A percentile compares a stretch with the other conserved stretches of the same genome.
Conservation (phyloP, 2,888 invertebrate genomes). For the Hirtodrosophila duncani region DNA sequence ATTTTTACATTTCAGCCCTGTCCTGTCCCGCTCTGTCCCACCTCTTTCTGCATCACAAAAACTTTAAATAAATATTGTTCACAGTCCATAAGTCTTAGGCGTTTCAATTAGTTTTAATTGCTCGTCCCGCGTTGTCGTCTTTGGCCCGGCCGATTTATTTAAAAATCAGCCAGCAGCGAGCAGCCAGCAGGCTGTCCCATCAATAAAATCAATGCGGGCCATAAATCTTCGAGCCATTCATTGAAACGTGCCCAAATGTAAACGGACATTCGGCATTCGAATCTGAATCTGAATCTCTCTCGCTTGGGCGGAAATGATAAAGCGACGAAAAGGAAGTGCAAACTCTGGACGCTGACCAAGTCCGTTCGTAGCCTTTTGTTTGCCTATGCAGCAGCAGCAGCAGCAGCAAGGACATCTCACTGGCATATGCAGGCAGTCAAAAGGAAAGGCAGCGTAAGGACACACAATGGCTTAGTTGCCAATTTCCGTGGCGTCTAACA, state of each 20-base stretch:
- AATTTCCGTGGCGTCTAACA: constrained; percentile 64
- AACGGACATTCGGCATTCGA: constrained; percentile 32
- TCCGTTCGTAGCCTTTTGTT: constrained; percentile 36
- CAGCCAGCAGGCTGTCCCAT: constrained; percentile 36
- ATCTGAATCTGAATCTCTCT: constrained; percentile 34
- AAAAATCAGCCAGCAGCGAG: background rate
- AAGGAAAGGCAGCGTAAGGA: too few relatives aligned
- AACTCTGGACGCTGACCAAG: constrained; percentile 62
- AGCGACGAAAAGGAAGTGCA: constrained; percentile 49
- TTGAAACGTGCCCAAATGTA: constrained; percentile 57
- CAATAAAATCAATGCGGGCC: constrained; percentile 74
- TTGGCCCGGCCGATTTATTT: constrained; percentile 19
- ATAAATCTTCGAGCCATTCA: constrained; percentile 72
- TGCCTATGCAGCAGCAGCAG: constrained; percentile 17
- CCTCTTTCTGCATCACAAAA: too few relatives aligned
- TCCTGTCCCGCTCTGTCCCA: too few relatives aligned
- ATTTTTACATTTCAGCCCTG: too few relatives aligned
- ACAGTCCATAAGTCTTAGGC: too few relatives aligned
- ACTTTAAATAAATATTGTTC: too few relatives aligned
- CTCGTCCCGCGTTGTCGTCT: constrained; percentile 31
- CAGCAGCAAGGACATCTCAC: background rate
- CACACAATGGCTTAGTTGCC: constrained; percentile 70
- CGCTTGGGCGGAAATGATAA: constrained; percentile 61
- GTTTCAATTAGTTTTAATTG: constrained; percentile 70
- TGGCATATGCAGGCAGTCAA: constrained; percentile 73